Percentiles rank a stretch among this genome's conserved stretches.
Conservation (phyloP, 2,888 invertebrate species). For the Rhagonycha fulva region DNA sequence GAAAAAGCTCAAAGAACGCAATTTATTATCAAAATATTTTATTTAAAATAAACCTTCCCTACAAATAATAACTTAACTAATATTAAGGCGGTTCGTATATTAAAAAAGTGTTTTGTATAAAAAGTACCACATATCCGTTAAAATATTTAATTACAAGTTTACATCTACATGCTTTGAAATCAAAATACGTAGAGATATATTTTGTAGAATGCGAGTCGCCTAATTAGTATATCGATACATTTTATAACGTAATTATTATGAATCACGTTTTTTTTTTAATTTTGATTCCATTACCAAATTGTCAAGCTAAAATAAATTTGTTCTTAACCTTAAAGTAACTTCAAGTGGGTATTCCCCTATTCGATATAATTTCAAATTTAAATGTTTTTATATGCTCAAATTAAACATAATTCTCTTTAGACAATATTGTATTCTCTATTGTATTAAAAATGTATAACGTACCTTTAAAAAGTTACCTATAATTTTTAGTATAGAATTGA, state of each 20-base stretch:
- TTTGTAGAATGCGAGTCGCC: background rate
- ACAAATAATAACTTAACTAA: background rate
- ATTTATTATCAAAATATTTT: background rate
- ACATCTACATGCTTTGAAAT: background rate
- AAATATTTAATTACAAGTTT: background rate
- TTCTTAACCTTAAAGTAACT: background rate
- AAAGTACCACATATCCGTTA: background rate
- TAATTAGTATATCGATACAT: background rate
- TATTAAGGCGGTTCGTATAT: background rate
- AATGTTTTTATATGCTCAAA: background rate
- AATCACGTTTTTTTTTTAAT: background rate
- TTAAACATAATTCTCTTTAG: background rate
- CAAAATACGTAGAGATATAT: background rate
- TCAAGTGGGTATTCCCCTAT: background rate
- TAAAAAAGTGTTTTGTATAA: background rate
- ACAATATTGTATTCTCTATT: background rate
- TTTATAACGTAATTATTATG: background rate
- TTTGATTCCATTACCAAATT: background rate
- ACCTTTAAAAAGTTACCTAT: background rate
- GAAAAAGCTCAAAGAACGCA: background rate
- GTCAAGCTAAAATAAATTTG: background rate
- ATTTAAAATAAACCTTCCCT: background rate
- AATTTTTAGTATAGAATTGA: background rate
- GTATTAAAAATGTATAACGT: background rate
- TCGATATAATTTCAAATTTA: background rate